Conservation (phyloP, 2,113 vertebrate genomes). For the Melanerpes aurifrons region DNA sequence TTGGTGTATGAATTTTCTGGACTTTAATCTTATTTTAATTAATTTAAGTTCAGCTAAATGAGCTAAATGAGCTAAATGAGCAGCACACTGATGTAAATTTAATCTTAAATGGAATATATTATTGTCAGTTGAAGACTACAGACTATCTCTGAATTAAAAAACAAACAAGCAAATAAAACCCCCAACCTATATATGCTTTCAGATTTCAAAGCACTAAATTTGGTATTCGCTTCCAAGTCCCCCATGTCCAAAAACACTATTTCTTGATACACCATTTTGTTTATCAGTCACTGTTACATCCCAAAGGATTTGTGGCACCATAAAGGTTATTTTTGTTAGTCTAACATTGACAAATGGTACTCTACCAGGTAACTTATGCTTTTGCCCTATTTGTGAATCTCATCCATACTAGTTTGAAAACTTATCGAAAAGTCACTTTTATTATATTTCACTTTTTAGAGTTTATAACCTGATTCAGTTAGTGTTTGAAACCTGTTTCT, state of each 20-base stretch:
- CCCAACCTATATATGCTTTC: background rate
- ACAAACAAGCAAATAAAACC: too few relatives aligned
- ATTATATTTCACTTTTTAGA: background rate
- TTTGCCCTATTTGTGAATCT: constrained; percentile 2
- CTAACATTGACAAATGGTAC: constrained; percentile 65
- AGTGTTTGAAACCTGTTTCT: background rate
- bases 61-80: too few relatives aligned
- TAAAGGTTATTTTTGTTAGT: constrained; percentile 78
- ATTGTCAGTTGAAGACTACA: constrained; percentile 27
- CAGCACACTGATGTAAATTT: constrained; percentile 39
- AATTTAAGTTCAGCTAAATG: constrained; percentile 43
- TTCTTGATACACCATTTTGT: constrained; percentile 69
- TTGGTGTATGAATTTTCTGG: constrained; percentile 16
- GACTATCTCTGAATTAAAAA: background rate
- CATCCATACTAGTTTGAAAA: background rate
- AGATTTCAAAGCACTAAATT: background rate
- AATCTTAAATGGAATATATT: constrained; percentile 38
- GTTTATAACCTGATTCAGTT: background rate
- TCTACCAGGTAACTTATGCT: constrained; percentile 54
- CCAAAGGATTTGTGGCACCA: constrained; percentile 67
- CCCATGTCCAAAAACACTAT: constrained; percentile 9
- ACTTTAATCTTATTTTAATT: constrained; percentile 63
- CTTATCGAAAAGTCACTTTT: background rate
- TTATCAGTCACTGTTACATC: constrained; percentile 82
- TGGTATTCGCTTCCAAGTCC: background rate